Conservation (phyloP, 2,113 vertebrate species). For the Poeciliopsis retropinna region DNA sequence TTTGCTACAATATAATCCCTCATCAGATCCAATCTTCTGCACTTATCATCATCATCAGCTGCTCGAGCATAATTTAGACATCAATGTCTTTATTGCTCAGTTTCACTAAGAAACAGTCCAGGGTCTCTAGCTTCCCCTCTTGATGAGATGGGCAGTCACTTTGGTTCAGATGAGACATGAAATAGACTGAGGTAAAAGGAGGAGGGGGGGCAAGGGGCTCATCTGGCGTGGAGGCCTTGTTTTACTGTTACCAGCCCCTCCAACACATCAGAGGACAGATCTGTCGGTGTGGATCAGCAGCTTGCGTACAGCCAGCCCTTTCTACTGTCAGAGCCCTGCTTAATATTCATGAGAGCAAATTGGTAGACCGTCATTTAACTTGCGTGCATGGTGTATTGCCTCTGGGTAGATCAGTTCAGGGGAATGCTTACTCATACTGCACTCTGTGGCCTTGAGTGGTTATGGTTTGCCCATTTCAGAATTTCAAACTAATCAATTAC, state of each 20-base stretch:
- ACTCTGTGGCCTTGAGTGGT: conserved; percentile 29
- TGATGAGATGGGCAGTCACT: conserved; percentile 76
- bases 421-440: conserved; percentile 74
- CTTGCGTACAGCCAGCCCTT: conserved; percentile 66
- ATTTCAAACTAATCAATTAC: conserved; percentile 19
- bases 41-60: conserved; percentile 52
- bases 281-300: conserved; percentile 79
- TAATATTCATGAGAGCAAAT: conserved; percentile 89
- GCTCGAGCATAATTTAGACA: conserved; percentile 77
- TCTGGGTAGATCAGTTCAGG: conserved; percentile 75
- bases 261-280: conserved; percentile 80
- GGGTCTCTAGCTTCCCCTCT: conserved; percentile 62
- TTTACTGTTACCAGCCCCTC: conserved; percentile 57
- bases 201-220: conserved; percentile 45
- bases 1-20: conserved; percentile 58
- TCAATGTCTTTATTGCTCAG: conserved; percentile 72
- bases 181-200: conserved; percentile 51
- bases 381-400: conserved; percentile 73
- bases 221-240: conserved; percentile 59
- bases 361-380: conserved; percentile 85
- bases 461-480: conserved; percentile 39
- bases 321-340: conserved; percentile 79
- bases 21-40: conserved; percentile 63
- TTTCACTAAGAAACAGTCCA: conserved; percentile 62
- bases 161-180: conserved; percentile 77